phyloP scores from a whole-genome alignment of 2,888 invertebrate species.

The Melinopterus prodromus region DNA sequence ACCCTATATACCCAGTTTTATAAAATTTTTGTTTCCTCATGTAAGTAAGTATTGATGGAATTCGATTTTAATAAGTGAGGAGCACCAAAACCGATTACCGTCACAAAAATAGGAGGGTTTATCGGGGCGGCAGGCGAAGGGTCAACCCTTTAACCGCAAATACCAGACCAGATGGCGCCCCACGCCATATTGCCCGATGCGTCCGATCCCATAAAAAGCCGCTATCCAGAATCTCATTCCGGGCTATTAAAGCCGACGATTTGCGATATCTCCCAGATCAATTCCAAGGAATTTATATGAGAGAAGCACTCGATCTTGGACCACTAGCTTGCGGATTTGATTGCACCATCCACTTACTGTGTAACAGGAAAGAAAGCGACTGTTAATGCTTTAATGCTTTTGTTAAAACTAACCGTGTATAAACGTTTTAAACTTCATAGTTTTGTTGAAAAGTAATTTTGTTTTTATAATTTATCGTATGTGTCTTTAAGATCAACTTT shows the following conservation, averaged over 20 bases:
- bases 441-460: too few species aligned
- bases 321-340: background rate
- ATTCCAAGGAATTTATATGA: background rate
- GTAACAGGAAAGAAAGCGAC: background rate
- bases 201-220: background rate
- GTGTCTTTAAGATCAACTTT: too few species aligned
- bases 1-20: too few species aligned
- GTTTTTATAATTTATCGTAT: too few species aligned
- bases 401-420: too few species aligned
- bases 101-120: conserved; percentile 4
- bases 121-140: background rate
- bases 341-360: background rate
- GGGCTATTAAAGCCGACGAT: conserved; percentile 4
- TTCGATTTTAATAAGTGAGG: background rate
- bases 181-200: background rate
- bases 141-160: conserved; percentile 4
- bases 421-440: too few species aligned
- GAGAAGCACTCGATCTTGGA: background rate
- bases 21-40: background rate
- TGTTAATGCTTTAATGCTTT: too few species aligned
- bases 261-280: background rate
- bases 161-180: background rate
- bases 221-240: background rate
- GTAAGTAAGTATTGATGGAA: background rate
- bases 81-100: background rate